Percentiles rank a stretch among this genome's conserved stretches.
Evolutionary conservation across 1,140 invertebrate genomes (phyloP).

Genomic region (Drosophila persimilis): DNA sequence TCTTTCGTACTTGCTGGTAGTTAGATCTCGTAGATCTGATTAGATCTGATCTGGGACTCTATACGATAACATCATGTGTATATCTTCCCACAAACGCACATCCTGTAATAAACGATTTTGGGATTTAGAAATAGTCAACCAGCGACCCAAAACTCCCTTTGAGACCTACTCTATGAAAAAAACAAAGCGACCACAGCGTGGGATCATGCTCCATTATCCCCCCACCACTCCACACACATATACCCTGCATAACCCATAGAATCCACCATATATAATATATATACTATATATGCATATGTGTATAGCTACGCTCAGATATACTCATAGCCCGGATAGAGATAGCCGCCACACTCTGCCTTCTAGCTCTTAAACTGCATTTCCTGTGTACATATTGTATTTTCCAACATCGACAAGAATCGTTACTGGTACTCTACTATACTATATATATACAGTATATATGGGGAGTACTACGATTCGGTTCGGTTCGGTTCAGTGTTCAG

Average conservation of each 20-base stretch:
- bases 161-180: too few species aligned
- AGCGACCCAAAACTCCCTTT: too few species aligned
- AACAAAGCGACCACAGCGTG: conserved; percentile 18
- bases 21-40: conserved; percentile 16
- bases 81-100: conserved; percentile 1
- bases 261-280: conserved; percentile 1
- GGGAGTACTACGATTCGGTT: not conserved
- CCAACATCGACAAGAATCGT: conserved; percentile 14
- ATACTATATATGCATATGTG: not conserved
- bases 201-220: conserved; percentile 17
- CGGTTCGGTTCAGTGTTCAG: too few species aligned
- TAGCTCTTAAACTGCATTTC: conserved; percentile 11
- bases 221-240: not conserved
- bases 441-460: conserved; percentile 9
- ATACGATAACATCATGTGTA: conserved; percentile 8
- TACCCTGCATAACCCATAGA: conserved; percentile 5
- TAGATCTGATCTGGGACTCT: conserved; percentile 5
- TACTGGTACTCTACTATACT: not conserved
- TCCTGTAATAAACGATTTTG: conserved; percentile 19
- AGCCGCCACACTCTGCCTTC: conserved; percentile 5
- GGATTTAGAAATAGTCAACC: conserved; percentile 22
- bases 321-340: conserved; percentile 19
- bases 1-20: conserved; percentile 21
- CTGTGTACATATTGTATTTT: conserved; percentile 24
- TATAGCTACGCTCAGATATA: conserved; percentile 10